A percentile compares a stretch with the other conserved stretches of the same genome.
phyloP scores from a whole-genome alignment of 2,113 vertebrate genomes.

The Rhineura floridana region DNA sequence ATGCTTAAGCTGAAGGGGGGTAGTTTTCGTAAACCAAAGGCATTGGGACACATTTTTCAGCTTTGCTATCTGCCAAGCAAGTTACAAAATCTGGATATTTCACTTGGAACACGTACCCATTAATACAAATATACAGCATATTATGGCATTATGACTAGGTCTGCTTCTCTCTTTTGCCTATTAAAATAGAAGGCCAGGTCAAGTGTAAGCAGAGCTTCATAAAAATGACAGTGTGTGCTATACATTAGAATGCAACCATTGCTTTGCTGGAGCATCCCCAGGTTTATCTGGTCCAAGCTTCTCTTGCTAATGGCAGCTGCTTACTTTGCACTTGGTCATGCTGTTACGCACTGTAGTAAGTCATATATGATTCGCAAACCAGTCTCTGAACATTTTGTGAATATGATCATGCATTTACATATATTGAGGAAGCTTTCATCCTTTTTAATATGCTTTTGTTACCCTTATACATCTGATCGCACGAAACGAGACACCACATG shows the following conservation, averaged over 20 bases:
- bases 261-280: neutral
- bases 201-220: neutral
- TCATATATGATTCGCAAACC: too few species aligned
- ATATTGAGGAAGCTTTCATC: too few species aligned
- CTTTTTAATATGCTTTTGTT: too few species aligned
- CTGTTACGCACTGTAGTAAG: neutral
- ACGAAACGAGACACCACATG: too few species aligned
- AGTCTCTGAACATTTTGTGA: too few species aligned
- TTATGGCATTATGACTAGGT: neutral
- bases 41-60: neutral
- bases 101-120: conserved; percentile 25
- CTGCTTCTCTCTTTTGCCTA: conserved; percentile 4
- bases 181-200: neutral
- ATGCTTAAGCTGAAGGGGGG: neutral
- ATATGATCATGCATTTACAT: too few species aligned
- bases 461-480: too few species aligned
- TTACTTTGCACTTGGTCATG: too few species aligned
- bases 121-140: conserved; percentile 4
- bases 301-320: neutral
- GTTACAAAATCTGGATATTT: neutral
- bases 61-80: neutral
- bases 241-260: neutral
- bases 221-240: neutral
- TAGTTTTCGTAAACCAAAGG: neutral
- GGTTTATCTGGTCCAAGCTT: neutral